Conservation (phyloP, 2,888 invertebrate species). For the Spilosoma lubricipeda region DNA sequence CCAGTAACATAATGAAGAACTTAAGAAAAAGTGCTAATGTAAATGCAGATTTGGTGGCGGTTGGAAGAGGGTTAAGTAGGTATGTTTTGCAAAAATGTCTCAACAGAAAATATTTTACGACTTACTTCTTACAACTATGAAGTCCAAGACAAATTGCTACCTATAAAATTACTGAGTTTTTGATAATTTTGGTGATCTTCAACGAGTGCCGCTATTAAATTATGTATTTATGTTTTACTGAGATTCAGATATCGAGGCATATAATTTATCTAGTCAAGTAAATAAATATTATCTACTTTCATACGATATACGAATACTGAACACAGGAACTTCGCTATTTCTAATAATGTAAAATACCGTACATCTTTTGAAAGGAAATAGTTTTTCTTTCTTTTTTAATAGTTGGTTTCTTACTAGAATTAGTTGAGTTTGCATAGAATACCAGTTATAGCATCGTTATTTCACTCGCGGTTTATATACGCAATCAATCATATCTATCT, state of each 20-base stretch:
- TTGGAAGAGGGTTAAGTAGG: not conserved
- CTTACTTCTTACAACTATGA: too few species aligned
- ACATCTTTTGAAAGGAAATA: not conserved
- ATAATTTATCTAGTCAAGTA: not conserved
- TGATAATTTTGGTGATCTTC: not conserved
- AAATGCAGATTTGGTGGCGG: too few species aligned
- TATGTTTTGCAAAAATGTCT: not conserved
- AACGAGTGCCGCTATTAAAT: not conserved
- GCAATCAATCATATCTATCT: slow-evolving; percentile 24
- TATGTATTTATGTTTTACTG: not conserved
- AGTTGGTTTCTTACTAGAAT: not conserved
- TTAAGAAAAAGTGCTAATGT: not conserved
- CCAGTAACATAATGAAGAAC: too few species aligned
- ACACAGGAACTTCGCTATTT: not conserved
- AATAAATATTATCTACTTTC: not conserved
- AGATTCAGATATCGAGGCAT: not conserved
- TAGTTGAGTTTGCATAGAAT: not conserved
- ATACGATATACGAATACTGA: not conserved
- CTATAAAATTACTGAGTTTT: not conserved
- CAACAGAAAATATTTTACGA: not conserved
- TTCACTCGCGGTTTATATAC: slow-evolving; percentile 23
- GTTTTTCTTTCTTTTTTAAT: too few species aligned
- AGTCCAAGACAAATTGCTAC: too few species aligned
- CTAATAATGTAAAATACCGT: not conserved
- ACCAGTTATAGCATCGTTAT: not conserved